Conservation (phyloP, 1,140 invertebrate genomes). For the Drosophila murphyi region DNA sequence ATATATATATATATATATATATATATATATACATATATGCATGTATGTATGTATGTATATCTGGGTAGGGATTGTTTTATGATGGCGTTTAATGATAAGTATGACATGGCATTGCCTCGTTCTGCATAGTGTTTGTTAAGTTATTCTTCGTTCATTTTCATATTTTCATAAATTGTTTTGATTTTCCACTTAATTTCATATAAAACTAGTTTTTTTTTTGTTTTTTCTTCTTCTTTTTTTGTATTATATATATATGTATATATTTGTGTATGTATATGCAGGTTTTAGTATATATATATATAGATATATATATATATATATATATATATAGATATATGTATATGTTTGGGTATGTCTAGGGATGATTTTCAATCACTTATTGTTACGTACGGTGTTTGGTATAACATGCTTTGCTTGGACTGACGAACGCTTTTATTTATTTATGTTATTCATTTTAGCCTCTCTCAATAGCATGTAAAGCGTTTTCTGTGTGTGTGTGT, state of each 20-base stretch:
- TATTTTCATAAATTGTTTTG: slow-evolving; percentile 39
- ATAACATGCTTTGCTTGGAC: slow-evolving; percentile 75
- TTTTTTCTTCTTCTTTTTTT: slow-evolving; percentile 34
- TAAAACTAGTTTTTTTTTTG: slow-evolving; percentile 67
- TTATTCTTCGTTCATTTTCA: slow-evolving; percentile 19
- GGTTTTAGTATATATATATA: slow-evolving; percentile 18
- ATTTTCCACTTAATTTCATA: slow-evolving; percentile 56
- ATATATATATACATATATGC: slow-evolving; percentile 21
- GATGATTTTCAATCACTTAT: slow-evolving; percentile 84
- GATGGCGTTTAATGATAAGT: slow-evolving; percentile 35
- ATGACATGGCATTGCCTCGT: slow-evolving; percentile 36
- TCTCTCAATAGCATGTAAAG: slow-evolving; percentile 5
- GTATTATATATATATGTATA: slow-evolving; percentile 49
- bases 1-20: slow-evolving; percentile 6
- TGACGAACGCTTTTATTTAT: slow-evolving; percentile 22
- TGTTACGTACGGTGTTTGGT: slow-evolving; percentile 84
- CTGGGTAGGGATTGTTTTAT: slow-evolving; percentile 24
- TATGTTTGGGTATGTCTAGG: slow-evolving; percentile 66
- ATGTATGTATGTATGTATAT: slow-evolving; percentile 20
- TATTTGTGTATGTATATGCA: slow-evolving; percentile 43
- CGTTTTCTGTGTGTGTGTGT: neutral
- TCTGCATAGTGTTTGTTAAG: slow-evolving; percentile 23
- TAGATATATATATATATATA: slow-evolving; percentile 1
- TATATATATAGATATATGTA: slow-evolving; percentile 42
- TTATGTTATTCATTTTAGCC: slow-evolving; percentile 6